These are phyloP conservation scores for Magallana angulata DNA, from an alignment of 1,140 invertebrate species.

Conservation along the genomic window DNA sequence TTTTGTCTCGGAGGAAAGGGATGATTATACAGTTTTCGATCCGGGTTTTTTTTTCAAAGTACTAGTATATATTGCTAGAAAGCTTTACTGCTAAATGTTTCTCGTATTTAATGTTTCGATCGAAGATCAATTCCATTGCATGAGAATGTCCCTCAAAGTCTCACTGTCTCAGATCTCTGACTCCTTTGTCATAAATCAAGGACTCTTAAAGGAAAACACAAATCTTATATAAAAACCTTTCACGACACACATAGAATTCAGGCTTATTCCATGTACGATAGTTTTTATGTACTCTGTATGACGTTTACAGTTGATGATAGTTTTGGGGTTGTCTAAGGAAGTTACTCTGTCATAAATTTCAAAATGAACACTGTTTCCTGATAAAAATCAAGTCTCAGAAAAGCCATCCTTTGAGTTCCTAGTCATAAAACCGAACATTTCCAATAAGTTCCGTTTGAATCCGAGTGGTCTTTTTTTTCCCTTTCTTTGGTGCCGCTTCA, in stretches of 20 bases:
- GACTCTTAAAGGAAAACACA: not conserved
- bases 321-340: not conserved
- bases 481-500: not conserved
- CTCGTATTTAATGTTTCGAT: too few species aligned
- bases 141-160: too few species aligned
- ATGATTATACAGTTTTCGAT: too few species aligned
- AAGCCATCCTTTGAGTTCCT: not conserved
- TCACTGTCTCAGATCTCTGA: too few species aligned
- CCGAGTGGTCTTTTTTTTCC: not conserved
- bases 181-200: not conserved
- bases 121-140: too few species aligned
- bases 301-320: not conserved
- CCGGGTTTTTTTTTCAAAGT: too few species aligned
- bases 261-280: not conserved
- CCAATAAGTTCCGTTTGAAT: not conserved
- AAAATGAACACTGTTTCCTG: conserved; percentile 3
- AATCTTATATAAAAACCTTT: not conserved
- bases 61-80: too few species aligned
- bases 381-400: conserved; percentile 1
- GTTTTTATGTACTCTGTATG: too few species aligned
- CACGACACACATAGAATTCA: not conserved
- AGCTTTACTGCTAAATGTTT: too few species aligned
- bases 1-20: too few species aligned
- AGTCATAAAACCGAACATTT: not conserved
- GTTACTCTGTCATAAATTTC: not conserved